Conservation (phyloP, 2,888 invertebrate genomes). For the Drosophila lacicola region DNA sequence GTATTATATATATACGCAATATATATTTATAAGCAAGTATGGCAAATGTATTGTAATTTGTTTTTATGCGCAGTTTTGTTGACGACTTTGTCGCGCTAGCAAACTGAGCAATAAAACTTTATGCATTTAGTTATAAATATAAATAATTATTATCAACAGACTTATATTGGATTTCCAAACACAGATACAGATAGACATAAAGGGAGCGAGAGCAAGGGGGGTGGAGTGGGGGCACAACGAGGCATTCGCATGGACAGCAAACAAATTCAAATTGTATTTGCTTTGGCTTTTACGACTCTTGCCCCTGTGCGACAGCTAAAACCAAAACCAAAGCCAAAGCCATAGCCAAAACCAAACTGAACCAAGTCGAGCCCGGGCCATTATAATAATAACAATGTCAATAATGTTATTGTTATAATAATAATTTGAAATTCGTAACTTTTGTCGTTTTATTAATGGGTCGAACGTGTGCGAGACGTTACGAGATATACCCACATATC, state of each 20-base stretch:
- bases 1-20: constrained; percentile 11
- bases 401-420: constrained; percentile 80
- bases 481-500: constrained; percentile 1
- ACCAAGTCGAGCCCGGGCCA: constrained; percentile 36
- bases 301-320: constrained; percentile 44
- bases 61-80: constrained; percentile 75
- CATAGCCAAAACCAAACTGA: constrained; percentile 10
- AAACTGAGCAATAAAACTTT: constrained; percentile 73
- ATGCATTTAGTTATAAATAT: constrained; percentile 81
- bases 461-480: constrained; percentile 66
- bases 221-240: neutral
- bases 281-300: constrained; percentile 54
- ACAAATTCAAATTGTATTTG: constrained; percentile 68
- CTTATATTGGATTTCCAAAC: constrained; percentile 68
- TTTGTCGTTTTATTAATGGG: constrained; percentile 80
- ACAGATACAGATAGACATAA: constrained; percentile 27
- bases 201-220: neutral
- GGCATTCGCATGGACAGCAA: constrained; percentile 41
- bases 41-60: constrained; percentile 71
- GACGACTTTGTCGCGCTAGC: constrained; percentile 64
- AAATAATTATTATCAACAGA: constrained; percentile 78
- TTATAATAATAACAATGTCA: constrained; percentile 74
- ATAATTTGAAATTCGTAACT: constrained; percentile 80
- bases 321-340: constrained; percentile 18
- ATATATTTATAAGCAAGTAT: constrained; percentile 43